Conservation (phyloP, 2,888 invertebrate genomes). For the Cheilosia grossa region DNA sequence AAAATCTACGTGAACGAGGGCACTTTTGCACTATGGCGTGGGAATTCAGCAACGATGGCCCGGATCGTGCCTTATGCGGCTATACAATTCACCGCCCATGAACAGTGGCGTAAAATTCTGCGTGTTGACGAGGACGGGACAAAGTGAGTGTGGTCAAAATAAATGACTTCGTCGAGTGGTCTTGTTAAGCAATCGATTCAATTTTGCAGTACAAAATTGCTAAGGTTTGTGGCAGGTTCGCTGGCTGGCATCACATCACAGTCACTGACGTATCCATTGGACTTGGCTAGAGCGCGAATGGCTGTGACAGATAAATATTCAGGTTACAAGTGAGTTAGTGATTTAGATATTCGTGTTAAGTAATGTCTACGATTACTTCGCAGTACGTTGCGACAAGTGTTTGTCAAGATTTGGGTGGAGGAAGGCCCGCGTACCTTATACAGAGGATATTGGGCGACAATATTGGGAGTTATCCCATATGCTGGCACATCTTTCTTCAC, state of each 20-base stretch:
- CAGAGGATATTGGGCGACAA: constrained; percentile 94
- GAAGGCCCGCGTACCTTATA: constrained; percentile 92
- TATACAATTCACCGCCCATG: constrained; percentile 98
- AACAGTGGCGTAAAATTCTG: constrained; percentile 96
- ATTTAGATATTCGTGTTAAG: not conserved
- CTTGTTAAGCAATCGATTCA: constrained; percentile 11
- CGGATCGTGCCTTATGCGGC: constrained; percentile 98
- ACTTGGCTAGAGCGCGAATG: constrained; percentile 98
- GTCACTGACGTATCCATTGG: constrained; percentile 96
- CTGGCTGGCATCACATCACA: constrained; percentile 98
- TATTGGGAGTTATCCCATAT: constrained; percentile 97
- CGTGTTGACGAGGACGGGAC: constrained; percentile 86
- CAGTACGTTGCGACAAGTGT: constrained; percentile 85
- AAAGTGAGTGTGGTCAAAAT: constrained; percentile 82
- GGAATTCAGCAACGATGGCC: constrained; percentile 99
- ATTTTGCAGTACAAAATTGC: constrained; percentile 80
- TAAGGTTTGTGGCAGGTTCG: constrained; percentile 92
- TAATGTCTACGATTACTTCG: not conserved
- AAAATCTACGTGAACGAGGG: constrained; percentile 91
- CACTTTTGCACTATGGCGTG: constrained; percentile 94
- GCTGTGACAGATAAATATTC: constrained; percentile 92
- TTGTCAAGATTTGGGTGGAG: constrained; percentile 88
- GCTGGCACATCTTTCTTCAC: constrained; percentile 99
- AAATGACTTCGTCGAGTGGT: not conserved
- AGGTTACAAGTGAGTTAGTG: constrained; percentile 86